Base-by-base conservation (phyloP, 2,113 vertebrate genomes). In the Passer domesticus region DNA sequence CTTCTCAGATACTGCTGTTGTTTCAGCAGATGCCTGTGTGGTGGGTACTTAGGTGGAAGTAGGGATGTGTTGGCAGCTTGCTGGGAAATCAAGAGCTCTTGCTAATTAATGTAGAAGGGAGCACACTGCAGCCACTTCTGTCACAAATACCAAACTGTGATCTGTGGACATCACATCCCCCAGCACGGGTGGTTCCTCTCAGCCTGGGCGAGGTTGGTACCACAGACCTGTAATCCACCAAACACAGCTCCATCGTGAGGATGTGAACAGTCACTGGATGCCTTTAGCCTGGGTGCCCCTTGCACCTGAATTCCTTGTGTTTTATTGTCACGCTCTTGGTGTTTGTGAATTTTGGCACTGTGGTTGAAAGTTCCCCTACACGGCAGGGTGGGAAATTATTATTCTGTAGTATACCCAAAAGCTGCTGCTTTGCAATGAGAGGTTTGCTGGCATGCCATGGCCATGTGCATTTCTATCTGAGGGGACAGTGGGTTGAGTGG, bases 271-370 rank as follows among this genome's bases (percentile, higher is more conserved):
- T 76, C 91, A 91, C 87, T 79, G 87, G 87, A 83, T 95, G 90
- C 95, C 87, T 93, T 96, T 88, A 73, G 66, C 85, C 79, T 64
- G 50, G 86, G 94, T 93, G 92, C 86, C 89, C 68, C 55, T 62
- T 67, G 55, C 94, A 81, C 95, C 91, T 73, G 37, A 81, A 85
- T 85, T 79, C 88, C 77, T 87, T 60, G 70, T 89, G 83, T 72
- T 95, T 83, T 87, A 59, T 31, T 77, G 85, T 90, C 82, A 92
- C 10, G 7, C 76, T 88, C 55, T 79, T 49, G 64, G 72, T 93
- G 83, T 90, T 91, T 67, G 83, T 94, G 74, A 90, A 53, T 84
- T 69, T 85, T 75, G 85, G 86, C 94, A 93, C 75, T 35, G 56
- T 91, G 62, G 49, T 59, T 89, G 53, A 59, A 87, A 76, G 64